phyloP scores from a whole-genome alignment of 30 jellyfish, hydroid and myxozoan species.

The Mastigias papua region DNA sequence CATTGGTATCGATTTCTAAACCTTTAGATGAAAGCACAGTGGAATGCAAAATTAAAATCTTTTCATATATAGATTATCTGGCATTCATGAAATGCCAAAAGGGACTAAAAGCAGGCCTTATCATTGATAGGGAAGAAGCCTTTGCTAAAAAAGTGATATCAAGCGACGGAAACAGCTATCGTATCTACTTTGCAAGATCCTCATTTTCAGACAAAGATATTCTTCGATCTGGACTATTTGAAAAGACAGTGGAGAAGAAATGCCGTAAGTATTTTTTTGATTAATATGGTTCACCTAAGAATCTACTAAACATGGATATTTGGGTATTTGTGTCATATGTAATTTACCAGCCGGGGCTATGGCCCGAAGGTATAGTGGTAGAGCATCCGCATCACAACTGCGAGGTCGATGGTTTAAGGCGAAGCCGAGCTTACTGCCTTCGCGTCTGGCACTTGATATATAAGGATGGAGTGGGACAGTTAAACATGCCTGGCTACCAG shows the following conservation, averaged over 20 bases:
- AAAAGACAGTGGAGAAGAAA: conserved; percentile 40
- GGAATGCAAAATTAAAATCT: conserved; percentile 38
- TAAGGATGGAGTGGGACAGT: no score
- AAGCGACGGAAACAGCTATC: conserved; percentile 2
- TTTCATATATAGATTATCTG: conserved; percentile 13
- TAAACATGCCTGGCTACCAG: no score
- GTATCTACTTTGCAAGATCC: conserved; percentile 22
- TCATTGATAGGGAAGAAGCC: conserved; percentile 15
- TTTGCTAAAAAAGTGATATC: conserved; percentile 19
- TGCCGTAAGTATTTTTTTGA: conserved; percentile 20
- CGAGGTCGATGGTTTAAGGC: no score
- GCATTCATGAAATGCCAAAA: conserved; percentile 17
- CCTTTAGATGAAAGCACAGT: conserved; percentile 2
- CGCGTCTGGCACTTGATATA: no score
- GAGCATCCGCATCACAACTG: no score
- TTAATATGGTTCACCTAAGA: background rate
- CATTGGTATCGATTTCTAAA: no score
- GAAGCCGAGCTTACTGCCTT: no score
- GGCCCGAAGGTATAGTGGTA: no score
- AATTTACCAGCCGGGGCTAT: no score
- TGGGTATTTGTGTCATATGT: no score
- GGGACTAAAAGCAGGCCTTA: conserved; percentile 46
- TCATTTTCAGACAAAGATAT: conserved; percentile 46
- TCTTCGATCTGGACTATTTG: conserved; percentile 25
- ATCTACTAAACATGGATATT: no score